phyloP scores from a whole-genome alignment of 2,888 invertebrate genomes.

The Megaustenia siamemsis region DNA sequence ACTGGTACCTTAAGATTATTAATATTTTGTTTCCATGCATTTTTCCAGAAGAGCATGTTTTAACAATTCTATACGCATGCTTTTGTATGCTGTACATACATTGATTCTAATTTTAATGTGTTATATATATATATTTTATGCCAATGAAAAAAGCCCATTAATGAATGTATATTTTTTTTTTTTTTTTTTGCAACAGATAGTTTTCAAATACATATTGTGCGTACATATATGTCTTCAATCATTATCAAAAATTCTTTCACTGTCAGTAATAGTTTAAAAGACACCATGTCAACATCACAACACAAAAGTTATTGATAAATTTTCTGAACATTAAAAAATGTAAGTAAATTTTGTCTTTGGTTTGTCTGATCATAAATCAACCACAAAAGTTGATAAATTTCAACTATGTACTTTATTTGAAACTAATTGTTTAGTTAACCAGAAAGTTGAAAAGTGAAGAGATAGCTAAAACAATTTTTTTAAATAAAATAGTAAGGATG shows the following conservation, averaged over 20 bases:
- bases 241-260: background rate
- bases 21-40: background rate
- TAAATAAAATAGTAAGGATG: too few species aligned
- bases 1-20: background rate
- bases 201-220: background rate
- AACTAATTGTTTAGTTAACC: too few species aligned
- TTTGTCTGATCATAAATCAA: too few species aligned
- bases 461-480: too few species aligned
- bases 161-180: constrained; percentile 12
- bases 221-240: background rate
- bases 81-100: background rate
- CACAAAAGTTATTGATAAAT: too few species aligned
- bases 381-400: too few species aligned
- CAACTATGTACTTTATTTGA: too few species aligned
- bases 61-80: background rate
- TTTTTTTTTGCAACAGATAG: background rate
- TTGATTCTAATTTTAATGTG: background rate
- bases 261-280: too few species aligned
- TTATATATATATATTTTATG: background rate
- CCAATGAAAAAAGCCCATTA: background rate
- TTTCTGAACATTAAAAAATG: too few species aligned
- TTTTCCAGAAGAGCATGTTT: background rate
- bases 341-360: too few species aligned
- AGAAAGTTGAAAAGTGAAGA: too few species aligned
- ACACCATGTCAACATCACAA: too few species aligned